Evolutionary conservation across 2,888 invertebrate genomes (phyloP).

Genomic region (Plebejus argus): DNA sequence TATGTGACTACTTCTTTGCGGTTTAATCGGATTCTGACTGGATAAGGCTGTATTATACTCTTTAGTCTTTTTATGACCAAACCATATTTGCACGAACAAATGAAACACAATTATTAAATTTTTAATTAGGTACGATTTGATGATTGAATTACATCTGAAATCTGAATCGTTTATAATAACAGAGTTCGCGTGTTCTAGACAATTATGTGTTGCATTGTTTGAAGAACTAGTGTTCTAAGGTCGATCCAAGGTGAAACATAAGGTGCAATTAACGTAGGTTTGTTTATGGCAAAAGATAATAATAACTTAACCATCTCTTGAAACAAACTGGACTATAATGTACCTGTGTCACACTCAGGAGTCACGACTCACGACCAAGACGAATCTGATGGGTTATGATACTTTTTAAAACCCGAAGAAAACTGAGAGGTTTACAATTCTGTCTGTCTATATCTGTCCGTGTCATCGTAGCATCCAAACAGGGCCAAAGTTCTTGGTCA

Average conservation of each 20-base stretch:
- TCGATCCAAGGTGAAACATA: conserved; percentile 1
- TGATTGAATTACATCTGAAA: background rate
- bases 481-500: too few species aligned
- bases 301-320: background rate
- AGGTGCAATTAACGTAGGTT: background rate
- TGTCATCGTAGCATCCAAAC: too few species aligned
- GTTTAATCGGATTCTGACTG: too few species aligned
- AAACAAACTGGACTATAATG: too few species aligned
- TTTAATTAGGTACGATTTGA: background rate
- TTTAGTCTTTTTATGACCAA: background rate
- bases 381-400: too few species aligned
- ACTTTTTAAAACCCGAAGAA: too few species aligned
- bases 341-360: too few species aligned
- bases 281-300: background rate
- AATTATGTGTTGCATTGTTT: conserved; percentile 12
- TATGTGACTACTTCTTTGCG: too few species aligned
- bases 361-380: too few species aligned
- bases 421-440: too few species aligned
- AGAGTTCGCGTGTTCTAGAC: background rate
- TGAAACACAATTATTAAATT: background rate
- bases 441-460: too few species aligned
- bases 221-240: conserved; percentile 7
- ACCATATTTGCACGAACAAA: background rate
- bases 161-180: background rate
- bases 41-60: background rate